Base-by-base conservation (phyloP, 2,113 vertebrate species). In the Galeopterus variegatus region DNA sequence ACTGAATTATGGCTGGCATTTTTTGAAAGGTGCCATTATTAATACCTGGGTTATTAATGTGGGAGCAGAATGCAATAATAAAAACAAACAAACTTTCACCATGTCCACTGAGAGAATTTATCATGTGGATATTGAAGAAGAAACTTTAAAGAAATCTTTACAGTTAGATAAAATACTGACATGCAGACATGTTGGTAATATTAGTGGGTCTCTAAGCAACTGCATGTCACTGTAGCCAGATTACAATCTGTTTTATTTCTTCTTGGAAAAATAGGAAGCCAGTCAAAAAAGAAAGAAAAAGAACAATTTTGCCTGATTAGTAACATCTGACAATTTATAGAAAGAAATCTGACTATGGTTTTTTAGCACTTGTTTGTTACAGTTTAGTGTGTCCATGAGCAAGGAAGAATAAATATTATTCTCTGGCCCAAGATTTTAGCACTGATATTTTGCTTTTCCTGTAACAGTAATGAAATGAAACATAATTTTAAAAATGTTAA, bases 361-460 rank as follows among this genome's bases (percentile, higher is more conserved):
- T 95, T 94, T 94, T 89, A 58, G 24, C 12, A 81, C 36, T 84
- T 56, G 1, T 13, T 70, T 91, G 48, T 65, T 86, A 31, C 5
- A 54, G 15, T 92, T 79, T 75, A 67, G 0, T 80, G 26, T 77
- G 28, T 95, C 52, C 60, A 28, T 45, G 41, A 80, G 5, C 8
- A 93, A 48, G 14, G 12, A 91, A 86, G 65, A 80, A 84, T 94
- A 41, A 79, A 72, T 95, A 88, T 91, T 96, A n/a, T 90, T 89
- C 11, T 62, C 58, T 83, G 36, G 60, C 10, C 8, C 41, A 60
- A 58, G 23, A 31, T 75, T 94, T 96, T 73, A 93, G 70, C 24
- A 82, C 23, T 67, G 52, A 67, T 45, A 50, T 73, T 82, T 91
- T 88, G 36, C 36, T 95, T 93, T 90, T 36, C 6, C 5, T 70